Conservation (phyloP, 2,797 vertebrate species). For the Caiman crocodilus region DNA sequence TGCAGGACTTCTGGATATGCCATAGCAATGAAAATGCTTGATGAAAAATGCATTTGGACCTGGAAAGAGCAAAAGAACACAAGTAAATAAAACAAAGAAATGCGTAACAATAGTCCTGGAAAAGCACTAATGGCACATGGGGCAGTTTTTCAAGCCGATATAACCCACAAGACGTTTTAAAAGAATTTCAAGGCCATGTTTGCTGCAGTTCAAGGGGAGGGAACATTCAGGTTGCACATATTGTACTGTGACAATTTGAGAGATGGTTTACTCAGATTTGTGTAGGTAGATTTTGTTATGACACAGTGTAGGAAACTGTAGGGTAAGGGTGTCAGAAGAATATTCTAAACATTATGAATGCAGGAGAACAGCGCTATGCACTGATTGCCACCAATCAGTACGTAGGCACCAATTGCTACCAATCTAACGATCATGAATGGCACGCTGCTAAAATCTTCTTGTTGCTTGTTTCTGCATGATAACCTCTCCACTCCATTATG, state of each 20-base stretch:
- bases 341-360: neutral
- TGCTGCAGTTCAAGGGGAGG: neutral
- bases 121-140: neutral
- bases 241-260: neutral
- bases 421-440: constrained; percentile 12
- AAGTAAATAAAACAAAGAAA: neutral
- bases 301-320: neutral
- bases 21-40: neutral
- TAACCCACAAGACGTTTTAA: neutral
- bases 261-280: neutral
- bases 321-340: neutral
- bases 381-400: constrained; percentile 8
- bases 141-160: neutral
- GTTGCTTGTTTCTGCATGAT: constrained; percentile 30
- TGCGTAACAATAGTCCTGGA: neutral
- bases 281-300: neutral
- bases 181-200: accelerated
- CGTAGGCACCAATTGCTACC: constrained; percentile 48
- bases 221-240: neutral
- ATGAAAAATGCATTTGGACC: neutral
- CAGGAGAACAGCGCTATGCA: neutral
- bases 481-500: neutral
- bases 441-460: constrained; percentile 42
- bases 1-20: neutral
- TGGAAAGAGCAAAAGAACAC: neutral